Base-by-base conservation (phyloP, 2,797 vertebrate genomes). In the Siniperca obscura region DNA sequence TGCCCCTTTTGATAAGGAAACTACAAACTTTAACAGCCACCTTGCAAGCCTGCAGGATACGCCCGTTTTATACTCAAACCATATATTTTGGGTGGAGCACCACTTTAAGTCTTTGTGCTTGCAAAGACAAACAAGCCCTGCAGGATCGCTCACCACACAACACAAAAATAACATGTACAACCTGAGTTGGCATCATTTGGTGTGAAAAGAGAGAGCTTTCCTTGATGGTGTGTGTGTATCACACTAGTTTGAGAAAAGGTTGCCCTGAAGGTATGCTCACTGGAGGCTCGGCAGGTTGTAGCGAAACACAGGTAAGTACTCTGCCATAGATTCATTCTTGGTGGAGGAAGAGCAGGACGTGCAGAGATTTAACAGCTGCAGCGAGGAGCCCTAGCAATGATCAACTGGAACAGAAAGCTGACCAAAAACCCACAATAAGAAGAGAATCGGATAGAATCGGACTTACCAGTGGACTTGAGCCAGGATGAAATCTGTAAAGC, bases 281-380 rank as follows among this genome's bases (percentile, higher is more conserved):
- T 83, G 78, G 84, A 87, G 78, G 70, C 71, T 86, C 55, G 71
- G 88, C 93, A 91, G 91, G 93, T 95, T 60, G 67, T 21, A 91
- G 93, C 92, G 93, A 73, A 91, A 74, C 85, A 36, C 87, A 82
- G 78, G 44, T 86, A 2, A n/a, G 22, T 4, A 1, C 62, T 78
- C 66, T 16, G 76, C 72, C 22, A 2, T 7, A 85, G 81, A 78
- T 42, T 73, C 61, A 38, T 30, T 56, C 22, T 25, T 0, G 36
- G 19, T 10, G 68, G 50, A 84, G 83, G 69, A 66, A 4, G 75
- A 84, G 76, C 13, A 80, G 80, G 88, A 88, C 30, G 13, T 72
- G 60, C 75, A 68, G 76, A 73, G 57, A 7, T 1, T 57, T 0
- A 71, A 19, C 27, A 34, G 59, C 70, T 40, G 70, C 77, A 53